Evolutionary conservation across 2,888 invertebrate genomes (phyloP), one percentile per base, ranked within the genome.

Genomic region (Tetanocera ferruginea): DNA sequence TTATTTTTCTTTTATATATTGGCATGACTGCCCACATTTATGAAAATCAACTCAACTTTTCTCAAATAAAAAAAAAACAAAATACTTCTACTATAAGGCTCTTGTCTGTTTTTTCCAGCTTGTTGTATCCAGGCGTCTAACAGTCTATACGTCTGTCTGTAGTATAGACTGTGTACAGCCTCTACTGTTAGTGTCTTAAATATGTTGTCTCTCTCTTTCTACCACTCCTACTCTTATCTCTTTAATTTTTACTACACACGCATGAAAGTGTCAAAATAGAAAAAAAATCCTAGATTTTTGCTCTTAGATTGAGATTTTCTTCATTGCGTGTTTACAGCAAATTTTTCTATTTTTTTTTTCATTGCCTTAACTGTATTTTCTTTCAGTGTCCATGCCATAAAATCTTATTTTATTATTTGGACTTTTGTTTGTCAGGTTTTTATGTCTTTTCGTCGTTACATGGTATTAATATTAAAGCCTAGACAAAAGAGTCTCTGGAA

Each of bases 181-280:
- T 11, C 51, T n/a, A 3, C 51, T 51, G 8, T 5, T 2, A 60
- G 5, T 6, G 5, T 17, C n/a, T n/a, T 43, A 11, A 11, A 6
- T 11, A 11, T 23, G 5, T 52, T 49, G 4, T 49, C 51, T 70
- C 52, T 51, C 8, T 25, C 25, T 14, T 23, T 17, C 37, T n/a
- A 5, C 31, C 31, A 9, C 28, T 70, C 14, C 28, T 31, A 19
- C 28, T 31, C 31, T n/a, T 52, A 28, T 55, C 70, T 70, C 51
- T 51, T 51, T 70, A 28, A 70, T 31, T 70, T 70, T 52, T 28
- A 28, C 71, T 28, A 11, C 25, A 71, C 55, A 71, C 72, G 57
- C 57, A 72, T 72, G 31, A 43, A 69, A 72, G 72, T 72, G 72
- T 72, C 49, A 69, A 34, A 69, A 52, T 17, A 69, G 28, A 72